Evolutionary conservation across 2,888 invertebrate genomes (phyloP), one percentile per base, ranked within the genome.

Genomic region (Drosophila trichaetosa): DNA sequence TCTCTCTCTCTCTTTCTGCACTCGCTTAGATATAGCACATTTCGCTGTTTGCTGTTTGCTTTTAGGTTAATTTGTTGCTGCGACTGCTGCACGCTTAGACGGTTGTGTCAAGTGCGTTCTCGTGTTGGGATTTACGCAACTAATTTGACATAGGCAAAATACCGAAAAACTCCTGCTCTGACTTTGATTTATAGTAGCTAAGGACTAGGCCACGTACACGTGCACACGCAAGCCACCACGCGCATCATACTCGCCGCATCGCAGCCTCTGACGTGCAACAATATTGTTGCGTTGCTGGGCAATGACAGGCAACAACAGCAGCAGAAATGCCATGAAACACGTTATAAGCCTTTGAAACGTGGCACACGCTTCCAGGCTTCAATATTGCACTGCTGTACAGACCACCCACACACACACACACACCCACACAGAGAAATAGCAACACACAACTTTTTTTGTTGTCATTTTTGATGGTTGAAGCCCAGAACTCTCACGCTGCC

Each of bases 61-160:
- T 62, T 72, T 81, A 73, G 42, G 60, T 68, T 82, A 82, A 82
- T 79, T 82, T 72, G 67, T 61, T 60, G 57, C 63, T 58, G 61
- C 29, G 69, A 46, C 61, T 68, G 67, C 40, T 79, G 74, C 70
- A 74, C 69, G 74, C 68, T 72, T 62, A 67, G 73, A 57, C 57
- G 62, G 64, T 62, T 75, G 69, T 68, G 69, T 73, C 87, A 82
- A 87, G 90, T 89, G 81, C 82, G 82, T 87, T 87, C 76, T 86
- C 87, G 83, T 87, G 90, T 87, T 89, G 87, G 90, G 87, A 87
- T 76, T 90, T 89, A 83, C 81, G 83, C 80, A 86, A 88, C 89
- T 88, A 88, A 90, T 90, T 87, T 88, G 73, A 76, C 89, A 80
- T 88, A 86, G 88, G 74, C 87, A 54, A 77, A 85, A 80, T 79